phyloP scores from a whole-genome alignment of 2,888 invertebrate genomes.

The Melieria picta region DNA sequence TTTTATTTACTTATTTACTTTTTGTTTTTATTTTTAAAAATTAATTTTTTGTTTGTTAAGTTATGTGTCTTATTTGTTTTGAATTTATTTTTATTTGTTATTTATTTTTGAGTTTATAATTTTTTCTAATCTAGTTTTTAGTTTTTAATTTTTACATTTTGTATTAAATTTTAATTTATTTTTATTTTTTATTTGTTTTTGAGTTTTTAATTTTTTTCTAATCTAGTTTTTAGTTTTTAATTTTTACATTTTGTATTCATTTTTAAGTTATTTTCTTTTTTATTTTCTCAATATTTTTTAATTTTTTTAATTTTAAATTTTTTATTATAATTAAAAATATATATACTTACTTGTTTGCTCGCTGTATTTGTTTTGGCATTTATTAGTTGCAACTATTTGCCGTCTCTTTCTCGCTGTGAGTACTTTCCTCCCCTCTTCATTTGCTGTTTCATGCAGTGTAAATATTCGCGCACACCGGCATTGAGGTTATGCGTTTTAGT shows the following conservation, averaged over 20 bases:
- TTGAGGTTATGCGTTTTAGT: too few relatives aligned
- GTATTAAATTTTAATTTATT: neutral
- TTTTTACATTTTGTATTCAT: neutral
- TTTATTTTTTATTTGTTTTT: neutral
- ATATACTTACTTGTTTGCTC: neutral
- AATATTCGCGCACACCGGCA: too few relatives aligned
- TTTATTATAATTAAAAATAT: constrained; percentile 2
- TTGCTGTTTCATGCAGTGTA: too few relatives aligned
- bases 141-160: neutral
- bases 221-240: neutral
- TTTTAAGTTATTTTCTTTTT: neutral
- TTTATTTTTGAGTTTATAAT: too few relatives aligned
- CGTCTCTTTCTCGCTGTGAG: too few relatives aligned
- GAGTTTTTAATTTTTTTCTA: too few relatives aligned
- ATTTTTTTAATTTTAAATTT: neutral
- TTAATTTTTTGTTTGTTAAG: neutral
- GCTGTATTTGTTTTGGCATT: neutral
- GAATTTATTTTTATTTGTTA: too few relatives aligned
- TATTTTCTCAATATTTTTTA: neutral
- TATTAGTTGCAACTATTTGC: too few relatives aligned
- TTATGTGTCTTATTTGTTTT: too few relatives aligned
- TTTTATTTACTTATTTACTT: neutral
- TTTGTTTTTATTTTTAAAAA: constrained; percentile 4
- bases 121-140: too few relatives aligned
- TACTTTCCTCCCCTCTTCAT: too few relatives aligned